Evolutionary conservation across 2,888 invertebrate species (phyloP), one percentile per base, ranked within the genome.

Genomic region (Lasius fuliginosus): DNA sequence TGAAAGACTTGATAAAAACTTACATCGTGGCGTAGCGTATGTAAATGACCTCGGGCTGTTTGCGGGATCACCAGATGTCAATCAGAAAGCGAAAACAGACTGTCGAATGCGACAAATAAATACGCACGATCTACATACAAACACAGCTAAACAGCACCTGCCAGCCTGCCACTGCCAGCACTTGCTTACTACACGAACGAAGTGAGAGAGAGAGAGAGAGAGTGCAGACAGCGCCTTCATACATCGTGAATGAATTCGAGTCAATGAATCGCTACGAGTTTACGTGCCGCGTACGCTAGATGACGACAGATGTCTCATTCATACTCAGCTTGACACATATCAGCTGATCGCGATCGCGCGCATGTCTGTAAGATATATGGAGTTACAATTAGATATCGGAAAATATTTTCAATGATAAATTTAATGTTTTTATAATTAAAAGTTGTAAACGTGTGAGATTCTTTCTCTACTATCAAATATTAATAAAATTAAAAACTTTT

Each of bases 261-360:
- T 18, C 4, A 27, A 27, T 23, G 56, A 56, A 56, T 3, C 8
- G 9, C 33, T 23, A 40, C 40, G 23, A 62, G 49, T 18, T 23
- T 36, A 56, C 56, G 56, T 58, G 23, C 11, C 27, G 15, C 36
- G 40, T 40, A 73, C 71, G 56, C 36, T 40, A 73, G 71, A 73
- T 73, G 71, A 30, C 33, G 71, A 49, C 56, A 56, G 40, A 36
- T 18, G 40, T 27, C 18, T 58, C 42, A 27, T 65, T 42, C 65
- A 9, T 1, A 15, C n/a, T n/a, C 12, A 15, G 8, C 12, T 23
- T 67, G 67, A 67, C 27, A 42, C 27, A 40, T 40, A 53, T 53
- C 53, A 53, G 53, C 53, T 71, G n/a, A 33, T 69, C 33, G 53
- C 33, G 30, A 33, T 36, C 36, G 53, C 23, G 9, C 8, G 11